Conservation (phyloP, 1,140 invertebrate genomes). For the Marisa cornuarietis region DNA sequence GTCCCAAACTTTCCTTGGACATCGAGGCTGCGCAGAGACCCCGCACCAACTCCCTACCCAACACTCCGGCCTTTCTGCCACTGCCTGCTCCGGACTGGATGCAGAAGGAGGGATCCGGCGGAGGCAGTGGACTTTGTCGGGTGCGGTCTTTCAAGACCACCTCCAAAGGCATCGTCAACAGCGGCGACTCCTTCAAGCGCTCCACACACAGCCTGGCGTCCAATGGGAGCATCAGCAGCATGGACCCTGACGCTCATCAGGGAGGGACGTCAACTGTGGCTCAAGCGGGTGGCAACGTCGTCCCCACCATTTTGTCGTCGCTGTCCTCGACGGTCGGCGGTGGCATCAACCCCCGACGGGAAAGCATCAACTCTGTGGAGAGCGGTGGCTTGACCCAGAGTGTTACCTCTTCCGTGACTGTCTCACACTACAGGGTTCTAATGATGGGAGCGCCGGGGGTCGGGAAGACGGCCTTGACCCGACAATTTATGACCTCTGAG, state of each 20-base stretch:
- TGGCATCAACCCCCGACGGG: background rate
- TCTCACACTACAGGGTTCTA: constrained; percentile 72
- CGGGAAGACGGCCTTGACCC: constrained; percentile 86
- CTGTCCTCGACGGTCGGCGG: background rate
- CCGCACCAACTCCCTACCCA: constrained; percentile 47
- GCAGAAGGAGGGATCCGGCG: background rate
- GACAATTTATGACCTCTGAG: constrained; percentile 93
- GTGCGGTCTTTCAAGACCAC: constrained; percentile 86
- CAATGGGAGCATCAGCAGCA: constrained; percentile 71
- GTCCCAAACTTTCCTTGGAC: constrained; percentile 43
- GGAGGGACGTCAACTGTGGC: constrained; percentile 26
- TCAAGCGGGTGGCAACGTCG: constrained; percentile 23
- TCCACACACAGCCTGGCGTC: constrained; percentile 74
- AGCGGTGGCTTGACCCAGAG: background rate
- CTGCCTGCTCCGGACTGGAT: constrained; percentile 13
- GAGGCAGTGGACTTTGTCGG: constrained; percentile 4
- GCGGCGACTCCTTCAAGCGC: constrained; percentile 83
- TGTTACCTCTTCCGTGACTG: background rate
- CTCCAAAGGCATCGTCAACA: constrained; percentile 89
- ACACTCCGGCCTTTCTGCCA: constrained; percentile 28
- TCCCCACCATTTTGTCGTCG: constrained; percentile 13
- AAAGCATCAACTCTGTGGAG: constrained; percentile 3
- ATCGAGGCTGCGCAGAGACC: constrained; percentile 36
- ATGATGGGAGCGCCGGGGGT: constrained; percentile 86
- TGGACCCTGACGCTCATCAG: constrained; percentile 20